phyloP scores from a whole-genome alignment of 2,113 vertebrate genomes.

The Microcebus murinus region DNA sequence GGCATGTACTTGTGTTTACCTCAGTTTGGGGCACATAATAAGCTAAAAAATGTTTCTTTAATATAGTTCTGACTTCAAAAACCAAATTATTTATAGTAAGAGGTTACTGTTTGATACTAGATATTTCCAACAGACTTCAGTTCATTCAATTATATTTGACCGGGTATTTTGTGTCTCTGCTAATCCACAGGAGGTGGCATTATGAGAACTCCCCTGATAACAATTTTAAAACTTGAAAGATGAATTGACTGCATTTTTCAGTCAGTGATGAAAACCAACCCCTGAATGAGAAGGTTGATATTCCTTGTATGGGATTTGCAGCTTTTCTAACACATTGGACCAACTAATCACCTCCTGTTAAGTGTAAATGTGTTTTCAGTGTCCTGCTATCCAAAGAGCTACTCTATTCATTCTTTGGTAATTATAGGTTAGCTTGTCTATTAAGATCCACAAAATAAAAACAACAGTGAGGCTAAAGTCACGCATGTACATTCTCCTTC shows the following conservation, averaged over 20 bases:
- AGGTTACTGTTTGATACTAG: neutral
- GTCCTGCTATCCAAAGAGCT: constrained; percentile 3
- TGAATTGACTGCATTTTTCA: neutral
- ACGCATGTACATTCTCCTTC: neutral
- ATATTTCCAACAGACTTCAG: neutral
- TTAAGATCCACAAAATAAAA: constrained; percentile 62
- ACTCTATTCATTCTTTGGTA: constrained; percentile 40
- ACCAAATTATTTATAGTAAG: neutral
- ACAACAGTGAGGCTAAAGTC: neutral
- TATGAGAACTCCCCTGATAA: neutral
- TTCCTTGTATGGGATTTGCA: constrained; percentile 45
- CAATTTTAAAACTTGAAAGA: neutral
- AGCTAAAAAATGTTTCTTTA: neutral
- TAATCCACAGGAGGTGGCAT: neutral
- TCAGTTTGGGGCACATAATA: neutral
- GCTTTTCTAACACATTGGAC: constrained; percentile 45
- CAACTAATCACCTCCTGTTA: constrained; percentile 53
- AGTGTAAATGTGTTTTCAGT: constrained; percentile 63
- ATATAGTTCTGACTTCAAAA: neutral
- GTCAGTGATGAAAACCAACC: neutral
- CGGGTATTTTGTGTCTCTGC: neutral
- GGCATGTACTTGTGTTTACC: neutral
- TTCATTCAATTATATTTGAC: neutral
- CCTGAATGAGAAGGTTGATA: neutral
- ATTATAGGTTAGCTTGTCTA: constrained; percentile 65